Evolutionary conservation across 1,140 invertebrate species (phyloP).

Genomic region (Bombus confusus): DNA sequence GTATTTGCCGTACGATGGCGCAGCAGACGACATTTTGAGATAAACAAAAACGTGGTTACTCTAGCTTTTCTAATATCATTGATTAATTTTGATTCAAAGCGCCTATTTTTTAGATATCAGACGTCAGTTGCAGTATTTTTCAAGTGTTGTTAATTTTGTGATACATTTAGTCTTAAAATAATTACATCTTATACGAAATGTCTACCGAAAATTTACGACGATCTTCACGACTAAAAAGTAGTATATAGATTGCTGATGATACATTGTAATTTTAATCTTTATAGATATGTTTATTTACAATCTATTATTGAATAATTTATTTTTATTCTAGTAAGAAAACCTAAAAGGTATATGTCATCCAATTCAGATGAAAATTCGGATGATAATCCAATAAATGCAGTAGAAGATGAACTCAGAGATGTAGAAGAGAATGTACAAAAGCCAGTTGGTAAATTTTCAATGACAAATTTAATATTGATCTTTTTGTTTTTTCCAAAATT

Average conservation of each 20-base stretch:
- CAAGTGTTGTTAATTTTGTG: neutral
- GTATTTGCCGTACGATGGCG: neutral
- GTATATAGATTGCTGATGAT: neutral
- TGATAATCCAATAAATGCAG: neutral
- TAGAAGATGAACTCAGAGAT: conserved; percentile 59
- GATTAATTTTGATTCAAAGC: neutral
- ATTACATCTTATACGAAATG: conserved; percentile 15
- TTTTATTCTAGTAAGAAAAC: neutral
- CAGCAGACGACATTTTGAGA: neutral
- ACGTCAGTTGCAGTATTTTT: neutral
- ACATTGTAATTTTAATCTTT: neutral
- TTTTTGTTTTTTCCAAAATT: conserved; percentile 7
- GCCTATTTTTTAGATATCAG: neutral
- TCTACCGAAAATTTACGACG: conserved; percentile 55
- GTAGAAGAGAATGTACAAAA: conserved; percentile 67
- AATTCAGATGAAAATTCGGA: neutral
- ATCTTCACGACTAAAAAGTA: conserved; percentile 54
- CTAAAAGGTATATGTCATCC: neutral
- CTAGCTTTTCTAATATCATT: neutral
- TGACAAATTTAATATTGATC: neutral
- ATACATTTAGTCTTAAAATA: neutral
- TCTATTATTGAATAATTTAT: neutral
- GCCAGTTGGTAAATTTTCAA: conserved; percentile 52
- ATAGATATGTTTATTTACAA: neutral
- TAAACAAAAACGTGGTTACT: neutral